Percentiles rank a stretch among this genome's conserved stretches.
Conservation (phyloP, 2,797 vertebrate species). For the Sphenopsis melanotis region DNA sequence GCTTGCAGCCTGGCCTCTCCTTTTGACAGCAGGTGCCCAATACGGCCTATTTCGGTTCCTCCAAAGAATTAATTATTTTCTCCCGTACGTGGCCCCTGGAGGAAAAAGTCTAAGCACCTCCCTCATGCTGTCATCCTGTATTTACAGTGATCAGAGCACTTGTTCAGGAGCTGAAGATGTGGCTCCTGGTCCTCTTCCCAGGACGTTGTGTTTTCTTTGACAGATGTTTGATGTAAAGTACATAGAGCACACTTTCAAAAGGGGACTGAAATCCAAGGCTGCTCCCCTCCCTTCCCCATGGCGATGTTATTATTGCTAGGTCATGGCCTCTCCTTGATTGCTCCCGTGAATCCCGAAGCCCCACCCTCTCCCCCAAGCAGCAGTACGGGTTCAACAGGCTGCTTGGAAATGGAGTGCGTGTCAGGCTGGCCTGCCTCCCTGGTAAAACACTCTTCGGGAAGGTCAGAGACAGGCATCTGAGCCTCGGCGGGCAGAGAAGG, state of each 20-base stretch:
- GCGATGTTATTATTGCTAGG: conserved; percentile 30
- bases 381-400: conserved; percentile 22
- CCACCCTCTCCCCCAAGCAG: conserved; percentile 30
- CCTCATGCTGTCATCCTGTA: not conserved
- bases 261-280: not conserved
- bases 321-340: conserved; percentile 18
- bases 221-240: not conserved
- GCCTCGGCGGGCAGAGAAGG: not conserved
- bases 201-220: not conserved
- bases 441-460: not conserved
- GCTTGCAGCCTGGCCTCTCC: not conserved
- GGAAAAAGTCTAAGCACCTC: not conserved
- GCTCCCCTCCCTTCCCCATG: not conserved
- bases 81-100: not conserved
- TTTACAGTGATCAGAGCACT: not conserved
- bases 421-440: not conserved
- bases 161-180: not conserved
- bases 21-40: not conserved
- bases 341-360: not conserved
- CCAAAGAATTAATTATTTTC: not conserved
- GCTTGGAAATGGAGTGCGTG: not conserved
- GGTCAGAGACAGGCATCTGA: not conserved
- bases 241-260: not conserved
- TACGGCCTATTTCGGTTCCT: not conserved
- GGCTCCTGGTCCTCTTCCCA: not conserved